Conservation (phyloP, 2,888 invertebrate genomes). For the Melangyna quadrimaculata region DNA sequence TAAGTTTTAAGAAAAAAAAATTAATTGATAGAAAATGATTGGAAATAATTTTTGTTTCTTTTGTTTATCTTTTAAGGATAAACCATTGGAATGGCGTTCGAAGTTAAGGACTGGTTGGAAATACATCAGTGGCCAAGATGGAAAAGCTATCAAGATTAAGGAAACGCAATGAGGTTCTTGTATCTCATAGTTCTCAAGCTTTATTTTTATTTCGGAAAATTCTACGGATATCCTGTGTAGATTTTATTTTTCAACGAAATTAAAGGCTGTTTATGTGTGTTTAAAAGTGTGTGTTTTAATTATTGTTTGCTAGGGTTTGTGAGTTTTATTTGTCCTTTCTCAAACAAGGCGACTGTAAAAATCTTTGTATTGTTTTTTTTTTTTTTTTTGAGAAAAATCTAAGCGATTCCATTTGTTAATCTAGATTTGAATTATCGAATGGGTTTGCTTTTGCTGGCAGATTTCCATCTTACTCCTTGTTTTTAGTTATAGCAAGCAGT, state of each 20-base stretch:
- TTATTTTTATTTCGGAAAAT: not conserved
- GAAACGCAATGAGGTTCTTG: not conserved
- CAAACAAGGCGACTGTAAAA: no score
- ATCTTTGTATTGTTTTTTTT: no score
- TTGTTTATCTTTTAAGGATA: not conserved
- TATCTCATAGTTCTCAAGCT: not conserved
- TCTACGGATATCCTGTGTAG: not conserved
- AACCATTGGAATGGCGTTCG: not conserved
- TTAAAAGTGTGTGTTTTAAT: not conserved
- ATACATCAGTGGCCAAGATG: not conserved
- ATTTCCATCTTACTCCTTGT: no score
- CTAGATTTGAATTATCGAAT: no score
- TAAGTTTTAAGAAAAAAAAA: conserved; percentile 10
- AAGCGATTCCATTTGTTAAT: no score
- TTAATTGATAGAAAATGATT: not conserved
- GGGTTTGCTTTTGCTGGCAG: no score
- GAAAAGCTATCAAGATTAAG: not conserved
- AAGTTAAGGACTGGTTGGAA: not conserved
- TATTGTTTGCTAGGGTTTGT: not conserved
- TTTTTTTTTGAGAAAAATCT: no score
- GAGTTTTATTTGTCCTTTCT: no score
- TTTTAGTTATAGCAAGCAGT: no score
- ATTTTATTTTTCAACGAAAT: not conserved
- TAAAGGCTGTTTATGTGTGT: not conserved
- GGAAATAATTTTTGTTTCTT: not conserved